Percentiles rank a stretch among this genome's conserved stretches.
Conservation (phyloP, 2,113 vertebrate species). For the Gobius niger region DNA sequence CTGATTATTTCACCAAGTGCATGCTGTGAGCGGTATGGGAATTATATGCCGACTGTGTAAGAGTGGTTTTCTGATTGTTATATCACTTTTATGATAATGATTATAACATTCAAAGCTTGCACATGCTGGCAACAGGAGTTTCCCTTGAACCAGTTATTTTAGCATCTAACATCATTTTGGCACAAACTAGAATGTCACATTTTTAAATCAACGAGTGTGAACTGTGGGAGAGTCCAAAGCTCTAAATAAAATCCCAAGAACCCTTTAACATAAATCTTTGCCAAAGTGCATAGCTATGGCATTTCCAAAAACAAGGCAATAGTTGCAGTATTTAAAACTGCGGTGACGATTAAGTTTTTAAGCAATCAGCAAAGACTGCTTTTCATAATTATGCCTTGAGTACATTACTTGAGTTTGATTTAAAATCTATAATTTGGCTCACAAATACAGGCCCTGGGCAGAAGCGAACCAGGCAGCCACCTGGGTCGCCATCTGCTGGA, state of each 20-base stretch:
- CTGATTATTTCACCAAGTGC: not conserved
- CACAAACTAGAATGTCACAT: not conserved
- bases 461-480: too few relatives aligned
- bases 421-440: too few relatives aligned
- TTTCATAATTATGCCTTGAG: too few relatives aligned
- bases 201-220: not conserved
- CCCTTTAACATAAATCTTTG: conserved; percentile 18
- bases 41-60: not conserved
- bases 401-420: too few relatives aligned
- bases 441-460: too few relatives aligned
- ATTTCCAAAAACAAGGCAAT: too few relatives aligned
- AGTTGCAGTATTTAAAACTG: too few relatives aligned
- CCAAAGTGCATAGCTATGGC: too few relatives aligned
- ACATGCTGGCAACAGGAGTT: not conserved
- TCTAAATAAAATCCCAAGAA: conserved; percentile 35
- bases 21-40: not conserved
- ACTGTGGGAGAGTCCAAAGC: conserved; percentile 28
- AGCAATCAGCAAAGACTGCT: too few relatives aligned
- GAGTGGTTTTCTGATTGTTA: not conserved
- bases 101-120: not conserved
- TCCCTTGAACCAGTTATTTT: not conserved
- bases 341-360: too few relatives aligned
- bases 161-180: not conserved
- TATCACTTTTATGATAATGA: conserved; percentile 7
- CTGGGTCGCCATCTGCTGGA: too few relatives aligned